phyloP scores from a whole-genome alignment of 2,113 vertebrate species.

The Fukomys damarensis region DNA sequence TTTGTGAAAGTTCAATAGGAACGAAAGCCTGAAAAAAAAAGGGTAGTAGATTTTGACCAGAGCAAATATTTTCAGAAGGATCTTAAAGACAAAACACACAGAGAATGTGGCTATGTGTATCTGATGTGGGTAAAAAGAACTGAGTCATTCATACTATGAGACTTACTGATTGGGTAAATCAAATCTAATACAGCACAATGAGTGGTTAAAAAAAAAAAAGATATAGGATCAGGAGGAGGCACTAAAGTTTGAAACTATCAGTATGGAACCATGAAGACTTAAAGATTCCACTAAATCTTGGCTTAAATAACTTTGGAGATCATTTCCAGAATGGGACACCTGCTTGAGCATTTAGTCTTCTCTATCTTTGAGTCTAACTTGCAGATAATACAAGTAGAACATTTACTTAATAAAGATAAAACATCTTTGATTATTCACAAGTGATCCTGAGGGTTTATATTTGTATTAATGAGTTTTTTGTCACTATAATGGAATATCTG shows the following conservation, averaged over 20 bases:
- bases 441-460: slow-evolving; percentile 2
- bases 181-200: not conserved
- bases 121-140: not conserved
- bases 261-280: not conserved
- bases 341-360: not conserved
- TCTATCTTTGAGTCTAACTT: not conserved
- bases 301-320: not conserved
- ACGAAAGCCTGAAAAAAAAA: slow-evolving; percentile 46
- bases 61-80: slow-evolving; percentile 32
- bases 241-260: not conserved
- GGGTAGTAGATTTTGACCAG: not conserved
- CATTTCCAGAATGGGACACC: not conserved
- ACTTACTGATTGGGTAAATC: not conserved
- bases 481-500: not conserved
- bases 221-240: not conserved
- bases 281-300: not conserved
- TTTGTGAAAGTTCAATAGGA: slow-evolving; percentile 7
- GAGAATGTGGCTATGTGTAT: not conserved
- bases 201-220: not conserved
- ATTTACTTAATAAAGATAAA: slow-evolving; percentile 12
- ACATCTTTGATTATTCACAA: not conserved
- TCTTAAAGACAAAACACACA: slow-evolving; percentile 2
- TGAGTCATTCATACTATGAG: not conserved
- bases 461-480: not conserved
- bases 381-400: not conserved